Conservation (phyloP, 2,888 invertebrate genomes). For the Aplocera efformata region DNA sequence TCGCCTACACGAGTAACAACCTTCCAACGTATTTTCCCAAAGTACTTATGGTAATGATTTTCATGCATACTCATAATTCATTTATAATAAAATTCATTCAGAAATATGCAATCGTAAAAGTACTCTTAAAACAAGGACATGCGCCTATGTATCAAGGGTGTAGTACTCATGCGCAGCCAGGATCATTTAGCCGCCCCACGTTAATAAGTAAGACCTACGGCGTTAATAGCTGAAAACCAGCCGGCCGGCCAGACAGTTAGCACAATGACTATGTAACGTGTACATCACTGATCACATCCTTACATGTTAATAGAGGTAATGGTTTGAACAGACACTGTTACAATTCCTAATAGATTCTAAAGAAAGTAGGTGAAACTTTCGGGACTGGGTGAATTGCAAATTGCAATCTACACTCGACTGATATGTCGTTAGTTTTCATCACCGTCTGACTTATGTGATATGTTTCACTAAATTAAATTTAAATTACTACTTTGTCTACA, state of each 20-base stretch:
- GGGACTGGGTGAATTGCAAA: not conserved
- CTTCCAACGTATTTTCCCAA: no score
- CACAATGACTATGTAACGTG: constrained; percentile 46
- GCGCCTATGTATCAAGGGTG: constrained; percentile 39
- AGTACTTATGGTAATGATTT: no score
- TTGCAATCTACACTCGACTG: not conserved
- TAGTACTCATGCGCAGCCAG: constrained; percentile 41
- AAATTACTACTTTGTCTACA: no score
- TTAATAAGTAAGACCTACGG: constrained; percentile 74
- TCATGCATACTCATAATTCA: no score
- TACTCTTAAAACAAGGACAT: no score
- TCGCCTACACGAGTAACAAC: no score
- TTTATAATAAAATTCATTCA: no score
- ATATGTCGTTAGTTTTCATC: not conserved
- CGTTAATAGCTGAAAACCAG: constrained; percentile 76
- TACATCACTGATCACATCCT: constrained; percentile 35
- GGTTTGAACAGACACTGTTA: constrained; percentile 17
- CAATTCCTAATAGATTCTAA: constrained; percentile 8
- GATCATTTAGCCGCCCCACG: constrained; percentile 64
- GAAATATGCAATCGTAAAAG: no score
- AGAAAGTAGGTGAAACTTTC: not conserved
- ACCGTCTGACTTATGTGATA: not conserved
- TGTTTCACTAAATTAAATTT: no score
- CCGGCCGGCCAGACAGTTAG: constrained; percentile 61
- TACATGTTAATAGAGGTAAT: constrained; percentile 29